Conservation (phyloP, 2,797 vertebrate genomes). For the Muscicapa comitata region DNA sequence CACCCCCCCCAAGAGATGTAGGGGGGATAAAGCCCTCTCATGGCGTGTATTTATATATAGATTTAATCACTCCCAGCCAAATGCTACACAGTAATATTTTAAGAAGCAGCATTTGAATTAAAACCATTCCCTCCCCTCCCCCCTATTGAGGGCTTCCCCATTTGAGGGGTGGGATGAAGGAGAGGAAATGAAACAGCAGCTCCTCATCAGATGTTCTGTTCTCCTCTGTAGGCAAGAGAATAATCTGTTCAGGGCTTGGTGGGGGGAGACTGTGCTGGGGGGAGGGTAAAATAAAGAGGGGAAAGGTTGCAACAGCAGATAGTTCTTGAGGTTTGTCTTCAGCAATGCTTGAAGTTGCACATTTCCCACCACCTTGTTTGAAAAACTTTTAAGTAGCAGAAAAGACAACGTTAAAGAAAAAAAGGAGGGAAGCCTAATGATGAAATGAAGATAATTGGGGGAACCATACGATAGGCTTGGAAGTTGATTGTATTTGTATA, state of each 20-base stretch:
- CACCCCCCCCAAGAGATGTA: not conserved
- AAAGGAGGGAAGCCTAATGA: not conserved
- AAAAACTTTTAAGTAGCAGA: not conserved
- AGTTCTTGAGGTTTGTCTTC: not conserved
- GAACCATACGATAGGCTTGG: not conserved
- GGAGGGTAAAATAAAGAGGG: not conserved
- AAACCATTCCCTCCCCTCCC: not conserved
- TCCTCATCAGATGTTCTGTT: not conserved
- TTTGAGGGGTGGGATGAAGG: not conserved
- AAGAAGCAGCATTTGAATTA: not conserved
- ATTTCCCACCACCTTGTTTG: not conserved
- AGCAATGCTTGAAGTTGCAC: rapidly evolving
- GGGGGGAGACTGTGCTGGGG: not conserved
- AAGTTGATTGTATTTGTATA: rapidly evolving
- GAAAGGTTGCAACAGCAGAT: not conserved
- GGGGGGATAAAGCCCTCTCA: not conserved
- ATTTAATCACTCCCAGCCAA: not conserved
- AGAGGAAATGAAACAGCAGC: constrained; percentile 8
- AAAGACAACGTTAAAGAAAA: not conserved
- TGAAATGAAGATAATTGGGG: not conserved
- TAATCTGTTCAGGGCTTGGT: not conserved
- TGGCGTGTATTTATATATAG: not conserved
- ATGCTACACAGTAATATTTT: not conserved
- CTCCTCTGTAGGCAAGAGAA: not conserved
- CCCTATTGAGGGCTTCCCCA: not conserved